Percentiles rank a stretch among this genome's conserved stretches.
Evolutionary conservation across 2,113 vertebrate species (phyloP).

Genomic region (Strigops habroptila): DNA sequence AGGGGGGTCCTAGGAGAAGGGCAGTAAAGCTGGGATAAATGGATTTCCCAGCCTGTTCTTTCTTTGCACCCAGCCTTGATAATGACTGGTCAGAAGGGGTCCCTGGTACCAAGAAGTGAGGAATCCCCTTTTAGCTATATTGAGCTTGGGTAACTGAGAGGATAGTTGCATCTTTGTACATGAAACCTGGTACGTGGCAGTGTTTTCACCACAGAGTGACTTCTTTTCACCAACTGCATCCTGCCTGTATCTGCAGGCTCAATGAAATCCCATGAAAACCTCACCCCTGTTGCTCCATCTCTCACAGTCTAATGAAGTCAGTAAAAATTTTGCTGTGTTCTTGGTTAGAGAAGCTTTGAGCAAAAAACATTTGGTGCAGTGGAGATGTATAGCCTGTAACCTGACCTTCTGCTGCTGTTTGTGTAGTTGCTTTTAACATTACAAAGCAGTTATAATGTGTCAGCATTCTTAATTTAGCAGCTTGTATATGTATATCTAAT

Average conservation of each 20-base stretch:
- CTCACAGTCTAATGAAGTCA: neutral
- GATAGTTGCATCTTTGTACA: neutral
- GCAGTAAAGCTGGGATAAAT: neutral
- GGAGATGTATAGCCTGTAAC: neutral
- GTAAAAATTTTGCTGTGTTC: neutral
- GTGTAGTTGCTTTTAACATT: neutral
- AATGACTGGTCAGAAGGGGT: neutral
- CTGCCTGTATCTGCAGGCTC: neutral
- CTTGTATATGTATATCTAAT: rapidly evolving
- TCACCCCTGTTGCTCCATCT: neutral
- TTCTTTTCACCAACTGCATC: neutral
- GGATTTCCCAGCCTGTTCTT: neutral
- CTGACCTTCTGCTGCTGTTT: neutral
- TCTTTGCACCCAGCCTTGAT: neutral
- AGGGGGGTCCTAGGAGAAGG: neutral
- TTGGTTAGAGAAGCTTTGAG: neutral
- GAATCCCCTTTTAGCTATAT: neutral
- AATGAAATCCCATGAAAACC: neutral
- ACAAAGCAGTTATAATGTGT: neutral
- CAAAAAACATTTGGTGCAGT: neutral
- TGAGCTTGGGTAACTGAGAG: neutral
- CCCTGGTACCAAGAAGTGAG: neutral
- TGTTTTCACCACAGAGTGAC: neutral
- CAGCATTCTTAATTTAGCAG: neutral
- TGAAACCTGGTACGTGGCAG: neutral